These are phyloP conservation scores for Eupleurogrammus muticus DNA, from an alignment of 2,797 vertebrate species.

Conservation along the genomic window DNA sequence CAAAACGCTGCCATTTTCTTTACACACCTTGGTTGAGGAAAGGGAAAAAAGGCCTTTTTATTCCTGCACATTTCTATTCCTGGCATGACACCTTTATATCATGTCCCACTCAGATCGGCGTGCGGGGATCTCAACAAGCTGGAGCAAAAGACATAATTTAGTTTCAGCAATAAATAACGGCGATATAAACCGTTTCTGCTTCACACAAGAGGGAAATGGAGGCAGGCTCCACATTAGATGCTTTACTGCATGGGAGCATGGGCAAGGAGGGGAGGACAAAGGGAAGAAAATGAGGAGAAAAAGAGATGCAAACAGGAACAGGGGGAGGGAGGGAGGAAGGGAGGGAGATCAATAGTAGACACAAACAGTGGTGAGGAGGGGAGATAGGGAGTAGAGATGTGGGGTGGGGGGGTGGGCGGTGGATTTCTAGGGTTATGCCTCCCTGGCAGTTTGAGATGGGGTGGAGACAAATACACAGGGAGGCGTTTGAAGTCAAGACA, in stretches of 20 bases:
- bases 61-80: constrained; percentile 33
- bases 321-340: constrained; percentile 11
- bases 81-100: constrained; percentile 10
- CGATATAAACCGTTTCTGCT: constrained; percentile 48
- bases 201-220: constrained; percentile 42
- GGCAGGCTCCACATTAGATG: constrained; percentile 35
- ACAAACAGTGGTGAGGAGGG: constrained; percentile 31
- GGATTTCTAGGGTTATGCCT: constrained; percentile 57
- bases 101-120: constrained; percentile 41
- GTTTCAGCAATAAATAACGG: constrained; percentile 55
- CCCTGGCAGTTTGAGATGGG: constrained; percentile 54
- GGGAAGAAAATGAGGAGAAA: constrained; percentile 35
- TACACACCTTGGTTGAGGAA: background rate
- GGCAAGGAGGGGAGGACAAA: constrained; percentile 35
- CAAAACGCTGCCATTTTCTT: constrained; percentile 44
- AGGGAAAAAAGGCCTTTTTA: background rate
- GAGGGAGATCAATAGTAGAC: constrained; percentile 40
- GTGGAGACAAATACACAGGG: constrained; percentile 73
- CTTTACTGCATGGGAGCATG: constrained; percentile 24
- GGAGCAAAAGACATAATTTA: constrained; percentile 40
- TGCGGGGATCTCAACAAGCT: constrained; percentile 49
- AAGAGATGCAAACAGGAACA: constrained; percentile 48
- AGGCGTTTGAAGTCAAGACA: constrained; percentile 80
- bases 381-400: constrained; percentile 19
- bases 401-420: constrained; percentile 20